Percentiles rank a stretch among this genome's conserved stretches.
phyloP scores from a whole-genome alignment of 1,140 invertebrate species.

The Apis florea region DNA sequence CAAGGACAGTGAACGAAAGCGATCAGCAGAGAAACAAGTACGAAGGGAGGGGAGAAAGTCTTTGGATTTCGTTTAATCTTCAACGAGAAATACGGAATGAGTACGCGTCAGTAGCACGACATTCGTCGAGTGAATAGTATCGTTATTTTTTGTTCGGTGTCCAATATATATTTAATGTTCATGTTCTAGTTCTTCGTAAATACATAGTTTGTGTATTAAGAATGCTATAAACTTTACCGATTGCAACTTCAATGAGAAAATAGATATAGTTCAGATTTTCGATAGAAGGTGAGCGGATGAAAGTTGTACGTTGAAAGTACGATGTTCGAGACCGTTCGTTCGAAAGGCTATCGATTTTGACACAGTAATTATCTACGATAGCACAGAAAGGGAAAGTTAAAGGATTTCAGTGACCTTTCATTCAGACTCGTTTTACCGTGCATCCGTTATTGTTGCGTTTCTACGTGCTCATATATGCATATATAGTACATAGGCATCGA shows the following conservation, averaged over 20 bases:
- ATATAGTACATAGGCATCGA: neutral
- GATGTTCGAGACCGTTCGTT: neutral
- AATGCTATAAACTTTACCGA: neutral
- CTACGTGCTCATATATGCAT: neutral
- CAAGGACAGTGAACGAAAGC: constrained; percentile 15
- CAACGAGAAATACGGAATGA: constrained; percentile 2
- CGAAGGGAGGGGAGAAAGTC: constrained; percentile 9
- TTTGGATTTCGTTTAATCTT: constrained; percentile 40
- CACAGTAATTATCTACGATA: neutral
- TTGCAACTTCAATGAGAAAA: neutral
- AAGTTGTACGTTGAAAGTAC: neutral
- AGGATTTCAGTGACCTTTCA: constrained; percentile 28
- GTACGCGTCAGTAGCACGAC: constrained; percentile 19
- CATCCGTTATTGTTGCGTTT: neutral
- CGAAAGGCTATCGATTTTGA: constrained; percentile 20
- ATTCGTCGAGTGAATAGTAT: neutral
- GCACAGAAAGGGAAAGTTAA: constrained; percentile 9
- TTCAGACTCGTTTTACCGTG: neutral
- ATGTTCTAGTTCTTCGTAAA: no score
- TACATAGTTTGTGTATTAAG: neutral
- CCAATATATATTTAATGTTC: neutral
- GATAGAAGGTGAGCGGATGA: neutral
- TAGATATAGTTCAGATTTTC: neutral
- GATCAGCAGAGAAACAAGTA: neutral
- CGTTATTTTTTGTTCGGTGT: neutral